Percentiles rank a stretch among this genome's conserved stretches.
Conservation (phyloP, 2,888 invertebrate species). For the Stenoptilia bipunctidactyla region DNA sequence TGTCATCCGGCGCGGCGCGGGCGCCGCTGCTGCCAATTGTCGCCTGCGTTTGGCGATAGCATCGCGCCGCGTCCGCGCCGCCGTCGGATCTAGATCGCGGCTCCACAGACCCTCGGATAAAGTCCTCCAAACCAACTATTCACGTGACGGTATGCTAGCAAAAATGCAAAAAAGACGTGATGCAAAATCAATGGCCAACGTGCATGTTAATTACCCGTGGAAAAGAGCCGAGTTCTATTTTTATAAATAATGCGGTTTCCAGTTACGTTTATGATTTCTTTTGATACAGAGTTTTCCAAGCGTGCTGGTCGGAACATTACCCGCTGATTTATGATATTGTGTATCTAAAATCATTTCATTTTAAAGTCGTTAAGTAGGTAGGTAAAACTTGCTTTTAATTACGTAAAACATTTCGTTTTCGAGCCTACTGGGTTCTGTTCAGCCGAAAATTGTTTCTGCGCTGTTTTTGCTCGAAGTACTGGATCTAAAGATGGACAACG, state of each 20-base stretch:
- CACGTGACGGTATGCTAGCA: constrained; percentile 56
- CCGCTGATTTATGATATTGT: no score
- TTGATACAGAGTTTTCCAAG: no score
- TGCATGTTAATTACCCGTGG: constrained; percentile 1
- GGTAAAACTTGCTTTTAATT: no score
- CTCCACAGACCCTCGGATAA: constrained; percentile 60
- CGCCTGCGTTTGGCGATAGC: constrained; percentile 45
- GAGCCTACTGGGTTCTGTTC: no score
- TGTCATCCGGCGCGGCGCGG: constrained; percentile 35
- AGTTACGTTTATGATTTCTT: no score
- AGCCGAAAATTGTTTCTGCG: neutral
- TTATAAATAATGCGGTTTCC: no score
- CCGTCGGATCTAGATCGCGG: constrained; percentile 61
- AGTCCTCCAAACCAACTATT: constrained; percentile 48
- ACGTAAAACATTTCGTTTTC: no score
- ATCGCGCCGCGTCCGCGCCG: constrained; percentile 50
- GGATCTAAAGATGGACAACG: neutral
- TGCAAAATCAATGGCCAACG: neutral
- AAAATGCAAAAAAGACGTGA: constrained; percentile 15
- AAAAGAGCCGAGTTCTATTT: neutral
- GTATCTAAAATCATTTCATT: no score
- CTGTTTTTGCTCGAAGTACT: neutral
- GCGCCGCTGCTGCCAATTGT: constrained; percentile 7
- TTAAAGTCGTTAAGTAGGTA: no score
- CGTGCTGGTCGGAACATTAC: no score